phyloP scores from a whole-genome alignment of 2,113 vertebrate species.

The Morone saxatilis region DNA sequence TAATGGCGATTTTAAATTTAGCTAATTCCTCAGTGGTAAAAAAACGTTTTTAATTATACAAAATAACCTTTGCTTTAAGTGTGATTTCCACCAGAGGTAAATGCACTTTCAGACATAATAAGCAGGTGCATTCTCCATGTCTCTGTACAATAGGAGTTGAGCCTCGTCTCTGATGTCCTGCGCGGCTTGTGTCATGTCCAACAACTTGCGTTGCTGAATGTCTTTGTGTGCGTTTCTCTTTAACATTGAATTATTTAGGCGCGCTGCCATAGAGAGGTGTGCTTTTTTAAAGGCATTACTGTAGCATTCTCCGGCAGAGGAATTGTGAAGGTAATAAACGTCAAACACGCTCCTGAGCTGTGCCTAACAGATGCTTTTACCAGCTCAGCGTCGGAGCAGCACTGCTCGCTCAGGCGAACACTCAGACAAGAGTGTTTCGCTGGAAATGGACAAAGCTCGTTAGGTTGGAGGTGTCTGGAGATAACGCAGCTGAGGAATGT shows the following conservation, averaged over 20 bases:
- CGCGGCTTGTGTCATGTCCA: slow-evolving; percentile 82
- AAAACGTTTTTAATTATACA: slow-evolving; percentile 7
- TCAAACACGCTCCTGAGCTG: slow-evolving; percentile 81
- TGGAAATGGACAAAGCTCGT: slow-evolving; percentile 86
- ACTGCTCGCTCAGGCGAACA: slow-evolving; percentile 80
- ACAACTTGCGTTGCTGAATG: slow-evolving; percentile 82
- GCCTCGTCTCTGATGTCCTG: slow-evolving; percentile 34
- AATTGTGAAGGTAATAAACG: slow-evolving; percentile 84
- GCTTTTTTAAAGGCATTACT: slow-evolving; percentile 81
- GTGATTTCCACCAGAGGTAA: not conserved
- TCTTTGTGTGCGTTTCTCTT: slow-evolving; percentile 80
- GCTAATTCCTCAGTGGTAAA: not conserved
- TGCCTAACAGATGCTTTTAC: slow-evolving; percentile 88
- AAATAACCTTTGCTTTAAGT: slow-evolving; percentile 1
- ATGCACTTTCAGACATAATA: not conserved
- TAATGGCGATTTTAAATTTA: slow-evolving; percentile 39
- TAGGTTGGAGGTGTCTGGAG: slow-evolving; percentile 86
- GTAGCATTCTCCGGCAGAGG: slow-evolving; percentile 82
- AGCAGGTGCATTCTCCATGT: slow-evolving; percentile 13
- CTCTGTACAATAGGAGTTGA: slow-evolving; percentile 24
- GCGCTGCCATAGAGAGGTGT: slow-evolving; percentile 80
- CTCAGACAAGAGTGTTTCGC: slow-evolving; percentile 77
- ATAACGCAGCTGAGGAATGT: slow-evolving; percentile 80
- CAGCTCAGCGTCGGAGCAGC: slow-evolving; percentile 80
- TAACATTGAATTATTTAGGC: slow-evolving; percentile 88